Evolutionary conservation across 2,113 vertebrate species (phyloP).

Genomic region (Thamnophis sirtalis): DNA sequence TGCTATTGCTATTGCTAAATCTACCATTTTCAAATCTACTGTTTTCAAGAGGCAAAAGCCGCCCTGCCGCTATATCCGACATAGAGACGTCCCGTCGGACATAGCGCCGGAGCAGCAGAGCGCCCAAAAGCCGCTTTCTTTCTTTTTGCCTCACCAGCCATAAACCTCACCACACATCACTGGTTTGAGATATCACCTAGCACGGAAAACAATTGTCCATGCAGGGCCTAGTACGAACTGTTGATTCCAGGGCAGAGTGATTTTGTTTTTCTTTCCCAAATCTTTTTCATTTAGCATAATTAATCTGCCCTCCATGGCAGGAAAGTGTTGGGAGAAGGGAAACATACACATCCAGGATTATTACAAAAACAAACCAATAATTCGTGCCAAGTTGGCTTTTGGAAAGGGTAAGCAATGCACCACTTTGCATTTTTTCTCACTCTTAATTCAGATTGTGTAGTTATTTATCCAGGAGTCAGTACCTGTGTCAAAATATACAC

Average conservation of each 20-base stretch:
- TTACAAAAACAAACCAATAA: background rate
- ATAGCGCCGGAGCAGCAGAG: no score
- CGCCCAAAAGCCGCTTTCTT: no score
- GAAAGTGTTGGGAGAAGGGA: background rate
- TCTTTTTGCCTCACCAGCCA: no score
- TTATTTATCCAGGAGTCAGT: background rate
- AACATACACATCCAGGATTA: background rate
- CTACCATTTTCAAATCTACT: no score
- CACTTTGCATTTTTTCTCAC: background rate
- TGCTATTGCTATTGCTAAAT: no score
- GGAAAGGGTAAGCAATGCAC: background rate
- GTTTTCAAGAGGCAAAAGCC: no score
- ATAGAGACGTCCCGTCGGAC: no score
- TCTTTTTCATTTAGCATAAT: background rate
- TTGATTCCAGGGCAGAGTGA: background rate
- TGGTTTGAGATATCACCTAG: background rate
- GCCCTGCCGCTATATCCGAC: no score
- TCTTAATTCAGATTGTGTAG: background rate
- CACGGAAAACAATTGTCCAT: background rate
- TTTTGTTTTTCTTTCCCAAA: background rate
- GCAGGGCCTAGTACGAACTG: background rate
- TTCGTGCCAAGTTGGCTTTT: background rate
- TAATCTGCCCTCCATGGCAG: background rate
- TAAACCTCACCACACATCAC: no score
- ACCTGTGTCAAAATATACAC: background rate